phyloP scores from a whole-genome alignment of 2,888 invertebrate species.

The Ectropis crepuscularia region DNA sequence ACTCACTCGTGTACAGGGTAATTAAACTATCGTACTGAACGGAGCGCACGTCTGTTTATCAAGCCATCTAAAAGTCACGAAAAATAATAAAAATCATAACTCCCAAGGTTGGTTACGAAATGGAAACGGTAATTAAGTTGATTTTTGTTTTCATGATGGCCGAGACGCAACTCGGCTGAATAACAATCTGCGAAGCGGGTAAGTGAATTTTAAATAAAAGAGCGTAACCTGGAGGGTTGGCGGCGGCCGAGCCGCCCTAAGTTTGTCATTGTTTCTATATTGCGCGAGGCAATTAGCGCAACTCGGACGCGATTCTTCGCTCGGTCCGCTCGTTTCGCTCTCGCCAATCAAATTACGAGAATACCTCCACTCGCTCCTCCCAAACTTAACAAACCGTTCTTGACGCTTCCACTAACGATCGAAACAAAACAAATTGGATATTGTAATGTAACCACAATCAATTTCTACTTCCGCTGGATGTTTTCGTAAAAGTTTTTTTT shows the following conservation, averaged over 20 bases:
- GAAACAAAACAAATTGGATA: constrained; percentile 43
- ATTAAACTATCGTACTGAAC: constrained; percentile 63
- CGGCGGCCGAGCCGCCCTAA: constrained; percentile 66
- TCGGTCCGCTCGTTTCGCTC: constrained; percentile 55
- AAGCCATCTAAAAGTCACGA: constrained; percentile 35
- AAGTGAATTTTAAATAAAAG: constrained; percentile 83
- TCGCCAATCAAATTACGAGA: constrained; percentile 77
- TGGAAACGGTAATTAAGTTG: constrained; percentile 70
- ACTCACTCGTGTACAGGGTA: constrained; percentile 55
- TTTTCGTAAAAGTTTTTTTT: constrained; percentile 13
- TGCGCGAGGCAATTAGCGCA: constrained; percentile 81
- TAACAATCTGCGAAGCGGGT: constrained; percentile 77
- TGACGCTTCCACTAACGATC: constrained; percentile 71
- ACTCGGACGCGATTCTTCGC: constrained; percentile 67
- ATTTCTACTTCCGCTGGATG: constrained; percentile 17
- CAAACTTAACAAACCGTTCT: constrained; percentile 65
- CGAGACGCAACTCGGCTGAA: constrained; percentile 66
- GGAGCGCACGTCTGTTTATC: constrained; percentile 36
- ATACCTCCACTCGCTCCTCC: constrained; percentile 60
- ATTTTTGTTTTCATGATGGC: constrained; percentile 70
- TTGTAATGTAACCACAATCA: constrained; percentile 34
- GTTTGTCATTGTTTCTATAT: constrained; percentile 83
- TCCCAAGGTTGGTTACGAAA: constrained; percentile 48
- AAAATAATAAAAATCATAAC: constrained; percentile 37
- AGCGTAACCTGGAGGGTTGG: constrained; percentile 69